Base-by-base conservation (phyloP, 35 echinoderm and acorn worm species). In the Amphiura filiformis region DNA sequence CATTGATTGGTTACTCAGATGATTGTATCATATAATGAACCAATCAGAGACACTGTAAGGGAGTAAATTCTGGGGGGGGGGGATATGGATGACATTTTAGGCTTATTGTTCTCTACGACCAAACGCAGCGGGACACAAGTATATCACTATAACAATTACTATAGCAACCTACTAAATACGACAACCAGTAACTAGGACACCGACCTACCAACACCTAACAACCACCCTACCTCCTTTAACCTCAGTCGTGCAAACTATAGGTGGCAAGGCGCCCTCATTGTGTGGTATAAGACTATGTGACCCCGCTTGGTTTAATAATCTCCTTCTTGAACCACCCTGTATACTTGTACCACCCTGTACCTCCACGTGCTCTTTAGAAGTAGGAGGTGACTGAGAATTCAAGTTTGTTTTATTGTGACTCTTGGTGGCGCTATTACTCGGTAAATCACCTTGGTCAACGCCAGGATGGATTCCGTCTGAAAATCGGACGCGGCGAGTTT, bases 401-500 rank as follows among this genome's bases (percentile, higher is more conserved):
- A 47, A 4, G 41, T 47, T 47, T 26, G 12, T 17, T 26, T 23
- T 15, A 17, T 39, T 23, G 39, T 81, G 39, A 33, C 44, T n/a
- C 22, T 31, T 32, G 40, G 39, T 32, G 79, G 70, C 5, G 77
- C 38, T 32, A n/a, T n/a, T n/a, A n/a, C n/a, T n/a, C n/a, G n/a
- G n/a, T n/a, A 56, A 32, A 41, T 35, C 39, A 57, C 88, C 88
- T 15, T 52, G 32, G 31, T 98, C 96, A 36, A 81, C 90, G 20
- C 93, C 96, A 31, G 96, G 89, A 37, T 91, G 77, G 52, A 92
- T 84, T 38, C 96, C 96, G 36, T 99, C 96, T 36, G 96, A 99
- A 64, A 99, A 95, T 31, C 90, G 92, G 36, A 94, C 96, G 5
- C 81, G 88, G 18, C 89, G 77, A 44, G 83, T 92, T 56, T 94